Evolutionary conservation across 2,888 invertebrate species (phyloP), one percentile per base, ranked within the genome.

Genomic region (Rutpela maculata): DNA sequence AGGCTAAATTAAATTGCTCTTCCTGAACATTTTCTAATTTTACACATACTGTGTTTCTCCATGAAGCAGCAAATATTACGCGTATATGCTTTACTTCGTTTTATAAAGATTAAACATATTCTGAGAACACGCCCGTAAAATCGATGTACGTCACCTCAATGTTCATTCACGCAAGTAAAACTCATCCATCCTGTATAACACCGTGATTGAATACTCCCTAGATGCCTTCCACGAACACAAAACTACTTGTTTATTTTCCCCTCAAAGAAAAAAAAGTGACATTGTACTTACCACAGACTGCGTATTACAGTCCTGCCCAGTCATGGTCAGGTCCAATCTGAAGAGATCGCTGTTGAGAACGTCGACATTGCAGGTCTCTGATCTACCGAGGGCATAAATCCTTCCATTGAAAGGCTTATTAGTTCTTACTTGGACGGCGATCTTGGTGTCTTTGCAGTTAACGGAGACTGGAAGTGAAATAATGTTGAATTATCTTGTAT

Each of bases 391-490:
- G 19, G 98, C 98, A 89, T 98, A 98, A 88, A 98, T 97, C 79
- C 98, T 94, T 15, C 98, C 98, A 87, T 97, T 98, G 92, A 98
- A 98, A 22, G 97, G 97, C 87, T 97, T 96, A 90, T 97, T 98
- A 55, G 98, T 98, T 84, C 95, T 93, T 19, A 98, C 97, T 90
- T 97, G 96, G 0, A 98, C 96, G 6, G 97, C 97, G 85, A 98
- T 98, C 86, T 96, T 93, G 1, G 97, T 97, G 89, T 98, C 98
- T 90, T 97, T 98, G 91, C 98, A 98, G 89, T 97, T 96, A 0
- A 98, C 97, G 35, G 97, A 95, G 70, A 98, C 98, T 98, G 90
- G 60, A 91, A 91, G 81, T 35, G 26, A 81, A 71, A 63, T 35
- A 63, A 72, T 43, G 72, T 26, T 63, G 72, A 72, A 76, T 71